phyloP scores from a whole-genome alignment of 92 coral and sea anemone species.

The Scolanthus callimorphus region DNA sequence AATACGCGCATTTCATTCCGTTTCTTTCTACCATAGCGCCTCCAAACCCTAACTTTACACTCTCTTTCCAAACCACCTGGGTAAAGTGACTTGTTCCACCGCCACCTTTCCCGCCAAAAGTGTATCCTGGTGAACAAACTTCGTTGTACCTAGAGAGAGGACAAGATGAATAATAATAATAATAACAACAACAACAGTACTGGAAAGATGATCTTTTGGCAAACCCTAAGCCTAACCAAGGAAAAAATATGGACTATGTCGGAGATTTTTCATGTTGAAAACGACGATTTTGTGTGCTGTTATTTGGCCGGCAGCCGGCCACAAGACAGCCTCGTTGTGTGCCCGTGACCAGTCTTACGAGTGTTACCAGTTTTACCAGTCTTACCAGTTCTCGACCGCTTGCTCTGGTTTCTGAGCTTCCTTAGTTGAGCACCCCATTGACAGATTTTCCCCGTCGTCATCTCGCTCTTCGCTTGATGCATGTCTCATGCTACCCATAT shows the following conservation, averaged over 20 bases:
- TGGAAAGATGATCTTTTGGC: too few relatives aligned
- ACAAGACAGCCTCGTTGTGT: neutral
- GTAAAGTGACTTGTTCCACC: constrained; percentile 64
- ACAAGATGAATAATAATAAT: too few relatives aligned
- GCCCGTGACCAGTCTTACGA: neutral
- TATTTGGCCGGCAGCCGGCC: neutral
- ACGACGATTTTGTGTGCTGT: too few relatives aligned
- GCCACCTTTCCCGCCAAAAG: constrained; percentile 14
- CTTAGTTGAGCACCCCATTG: constrained; percentile 16
- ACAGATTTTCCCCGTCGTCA: constrained; percentile 14
- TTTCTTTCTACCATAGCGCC: neutral
- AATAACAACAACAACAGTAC: too few relatives aligned
- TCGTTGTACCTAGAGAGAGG: constrained; percentile 49
- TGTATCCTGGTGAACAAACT: constrained; percentile 45
- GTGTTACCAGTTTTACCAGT: too few relatives aligned
- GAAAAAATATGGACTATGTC: neutral
- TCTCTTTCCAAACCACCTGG: constrained; percentile 67
- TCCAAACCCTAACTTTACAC: constrained; percentile 39
- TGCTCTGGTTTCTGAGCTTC: constrained; percentile 8
- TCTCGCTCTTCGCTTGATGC: constrained; percentile 1
- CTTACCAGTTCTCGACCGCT: constrained; percentile 27
- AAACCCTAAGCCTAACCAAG: too few relatives aligned
- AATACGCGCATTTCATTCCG: constrained; percentile 15
- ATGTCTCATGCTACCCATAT: constrained; percentile 2
- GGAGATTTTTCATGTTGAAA: too few relatives aligned